These are phyloP conservation scores for Cebus imitator DNA, from an alignment of 2,113 vertebrate species.

Conservation along the genomic window DNA sequence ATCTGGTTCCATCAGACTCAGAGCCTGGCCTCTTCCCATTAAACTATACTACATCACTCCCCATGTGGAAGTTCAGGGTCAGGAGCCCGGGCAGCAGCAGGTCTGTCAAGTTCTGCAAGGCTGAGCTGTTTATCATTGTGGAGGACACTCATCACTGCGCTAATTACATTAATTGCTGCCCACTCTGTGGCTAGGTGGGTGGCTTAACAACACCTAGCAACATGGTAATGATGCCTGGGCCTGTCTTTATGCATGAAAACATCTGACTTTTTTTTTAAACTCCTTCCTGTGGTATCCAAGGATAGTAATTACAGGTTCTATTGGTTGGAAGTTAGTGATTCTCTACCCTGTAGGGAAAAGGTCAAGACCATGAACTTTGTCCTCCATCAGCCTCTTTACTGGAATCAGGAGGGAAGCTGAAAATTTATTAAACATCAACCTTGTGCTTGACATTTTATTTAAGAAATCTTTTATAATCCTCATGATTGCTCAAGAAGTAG, in stretches of 20 bases:
- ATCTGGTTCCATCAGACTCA: background rate
- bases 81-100: constrained; percentile 64
- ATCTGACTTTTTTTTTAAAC: constrained; percentile 44
- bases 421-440: background rate
- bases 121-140: constrained; percentile 76
- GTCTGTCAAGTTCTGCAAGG: constrained; percentile 81
- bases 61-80: constrained; percentile 67
- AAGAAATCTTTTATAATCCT: constrained; percentile 31
- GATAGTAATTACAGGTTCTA: constrained; percentile 58
- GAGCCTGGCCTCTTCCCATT: background rate
- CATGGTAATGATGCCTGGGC: constrained; percentile 72
- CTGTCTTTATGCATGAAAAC: constrained; percentile 74
- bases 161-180: constrained; percentile 85
- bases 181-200: constrained; percentile 74
- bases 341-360: constrained; percentile 58
- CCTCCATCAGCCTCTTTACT: constrained; percentile 17
- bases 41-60: background rate
- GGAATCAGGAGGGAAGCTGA: background rate
- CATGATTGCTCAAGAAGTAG: background rate
- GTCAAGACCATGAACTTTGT: constrained; percentile 63
- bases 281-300: constrained; percentile 60
- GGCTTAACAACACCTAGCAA: constrained; percentile 75
- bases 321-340: constrained; percentile 53
- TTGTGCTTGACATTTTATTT: constrained; percentile 32
- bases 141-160: constrained; percentile 79